Conservation (phyloP, 2,888 invertebrate species). For the Oscheius onirici region DNA sequence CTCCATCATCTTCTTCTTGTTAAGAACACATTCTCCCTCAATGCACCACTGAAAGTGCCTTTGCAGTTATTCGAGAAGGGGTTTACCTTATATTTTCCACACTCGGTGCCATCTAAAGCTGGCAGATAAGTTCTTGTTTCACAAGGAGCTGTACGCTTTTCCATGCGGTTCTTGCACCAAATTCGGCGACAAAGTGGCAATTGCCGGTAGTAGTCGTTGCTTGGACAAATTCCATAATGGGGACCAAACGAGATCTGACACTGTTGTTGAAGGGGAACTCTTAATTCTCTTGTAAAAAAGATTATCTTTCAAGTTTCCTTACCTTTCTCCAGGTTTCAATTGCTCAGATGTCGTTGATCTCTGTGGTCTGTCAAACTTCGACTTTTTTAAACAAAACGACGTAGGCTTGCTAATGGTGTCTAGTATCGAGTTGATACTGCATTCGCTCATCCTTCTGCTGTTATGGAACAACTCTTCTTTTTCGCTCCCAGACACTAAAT, state of each 20-base stretch:
- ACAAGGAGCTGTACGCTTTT: constrained; percentile 52
- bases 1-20: constrained; percentile 51
- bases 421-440: constrained; percentile 42
- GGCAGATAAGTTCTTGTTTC: constrained; percentile 68
- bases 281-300: background rate
- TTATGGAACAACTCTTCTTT: constrained; percentile 37
- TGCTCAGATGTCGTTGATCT: background rate
- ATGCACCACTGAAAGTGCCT: constrained; percentile 65
- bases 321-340: constrained; percentile 28
- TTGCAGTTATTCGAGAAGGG: background rate
- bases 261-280: constrained; percentile 47
- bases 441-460: constrained; percentile 44
- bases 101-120: constrained; percentile 67
- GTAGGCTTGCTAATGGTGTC: constrained; percentile 35
- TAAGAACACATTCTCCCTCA: constrained; percentile 58
- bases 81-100: constrained; percentile 58
- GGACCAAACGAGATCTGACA: constrained; percentile 68
- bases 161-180: constrained; percentile 66
- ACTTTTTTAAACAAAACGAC: constrained; percentile 43
- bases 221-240: constrained; percentile 59
- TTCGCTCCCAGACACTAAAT: constrained; percentile 32
- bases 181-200: constrained; percentile 59
- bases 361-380: background rate
- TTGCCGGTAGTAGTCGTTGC: constrained; percentile 49
- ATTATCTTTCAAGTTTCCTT: too few relatives aligned